These are phyloP conservation scores for Palaemon carinicauda DNA, from an alignment of 1,140 invertebrate species.

Conservation along the genomic window DNA sequence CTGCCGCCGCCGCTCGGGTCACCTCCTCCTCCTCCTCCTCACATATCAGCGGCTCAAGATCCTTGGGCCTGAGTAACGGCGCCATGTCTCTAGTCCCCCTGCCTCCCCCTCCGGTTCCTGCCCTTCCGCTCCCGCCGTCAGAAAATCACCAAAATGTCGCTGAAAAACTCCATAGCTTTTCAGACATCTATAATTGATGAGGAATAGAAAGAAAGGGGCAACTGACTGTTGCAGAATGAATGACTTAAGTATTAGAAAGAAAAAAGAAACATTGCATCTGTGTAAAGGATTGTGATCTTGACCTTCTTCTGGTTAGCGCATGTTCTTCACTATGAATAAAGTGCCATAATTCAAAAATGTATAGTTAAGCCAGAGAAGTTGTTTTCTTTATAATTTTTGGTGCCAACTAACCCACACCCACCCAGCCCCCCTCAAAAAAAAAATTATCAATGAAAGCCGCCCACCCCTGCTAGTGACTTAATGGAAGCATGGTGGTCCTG, in stretches of 20 bases:
- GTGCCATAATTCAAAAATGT: background rate
- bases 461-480: too few relatives aligned
- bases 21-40: too few relatives aligned
- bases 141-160: background rate
- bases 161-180: slow-evolving; percentile 27
- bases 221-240: too few relatives aligned
- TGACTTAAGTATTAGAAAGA: too few relatives aligned
- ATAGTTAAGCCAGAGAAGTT: slow-evolving; percentile 15
- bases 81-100: background rate
- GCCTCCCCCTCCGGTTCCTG: background rate
- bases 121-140: background rate
- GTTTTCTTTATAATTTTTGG: background rate
- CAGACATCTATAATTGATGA: slow-evolving; percentile 34
- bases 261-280: too few relatives aligned
- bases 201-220: background rate
- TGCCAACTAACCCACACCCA: slow-evolving; percentile 16
- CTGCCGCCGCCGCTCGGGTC: background rate
- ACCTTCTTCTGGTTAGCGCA: slow-evolving; percentile 6
- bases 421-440: background rate
- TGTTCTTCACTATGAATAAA: background rate
- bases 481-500: background rate
- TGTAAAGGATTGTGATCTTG: background rate
- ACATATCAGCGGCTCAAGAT: background rate
- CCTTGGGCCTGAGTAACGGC: slow-evolving; percentile 22
- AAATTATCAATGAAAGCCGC: too few relatives aligned